These are phyloP conservation scores for Galeruca laticollis DNA, from an alignment of 2,888 invertebrate genomes.

Conservation along the genomic window DNA sequence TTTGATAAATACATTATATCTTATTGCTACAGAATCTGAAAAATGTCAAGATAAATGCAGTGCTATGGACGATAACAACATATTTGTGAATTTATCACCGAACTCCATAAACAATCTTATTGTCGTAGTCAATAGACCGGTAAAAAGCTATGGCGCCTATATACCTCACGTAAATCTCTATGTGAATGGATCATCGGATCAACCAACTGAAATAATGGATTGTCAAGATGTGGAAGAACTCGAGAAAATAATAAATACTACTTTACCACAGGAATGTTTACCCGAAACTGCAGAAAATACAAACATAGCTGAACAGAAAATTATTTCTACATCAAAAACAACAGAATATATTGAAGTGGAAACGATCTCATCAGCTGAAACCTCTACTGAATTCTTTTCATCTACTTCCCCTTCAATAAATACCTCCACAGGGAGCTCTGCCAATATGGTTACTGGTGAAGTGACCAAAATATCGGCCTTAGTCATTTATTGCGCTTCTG, in stretches of 20 bases:
- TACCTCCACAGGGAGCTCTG: background rate
- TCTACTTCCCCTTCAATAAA: background rate
- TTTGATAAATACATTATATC: background rate
- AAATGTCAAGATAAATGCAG: background rate
- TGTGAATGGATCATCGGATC: background rate
- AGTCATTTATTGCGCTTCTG: background rate
- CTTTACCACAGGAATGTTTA: constrained; percentile 4
- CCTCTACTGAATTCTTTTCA: background rate
- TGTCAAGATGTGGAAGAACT: background rate
- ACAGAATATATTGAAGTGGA: background rate
- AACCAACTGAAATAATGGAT: background rate
- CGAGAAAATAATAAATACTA: background rate
- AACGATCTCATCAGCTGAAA: background rate
- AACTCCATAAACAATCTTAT: constrained; percentile 11
- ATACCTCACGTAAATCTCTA: background rate
- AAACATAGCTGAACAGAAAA: background rate
- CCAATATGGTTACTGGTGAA: background rate
- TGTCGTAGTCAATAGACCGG: background rate
- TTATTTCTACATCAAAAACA: background rate
- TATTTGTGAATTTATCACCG: constrained; percentile 7
- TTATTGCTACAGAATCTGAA: constrained; percentile 2
- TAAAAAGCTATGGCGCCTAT: too few relatives aligned
- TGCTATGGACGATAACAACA: background rate
- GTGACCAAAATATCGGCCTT: background rate
- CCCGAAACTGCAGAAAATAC: background rate